Evolutionary conservation across 1,140 invertebrate species (phyloP).

Genomic region (Camponotus floridanus): DNA sequence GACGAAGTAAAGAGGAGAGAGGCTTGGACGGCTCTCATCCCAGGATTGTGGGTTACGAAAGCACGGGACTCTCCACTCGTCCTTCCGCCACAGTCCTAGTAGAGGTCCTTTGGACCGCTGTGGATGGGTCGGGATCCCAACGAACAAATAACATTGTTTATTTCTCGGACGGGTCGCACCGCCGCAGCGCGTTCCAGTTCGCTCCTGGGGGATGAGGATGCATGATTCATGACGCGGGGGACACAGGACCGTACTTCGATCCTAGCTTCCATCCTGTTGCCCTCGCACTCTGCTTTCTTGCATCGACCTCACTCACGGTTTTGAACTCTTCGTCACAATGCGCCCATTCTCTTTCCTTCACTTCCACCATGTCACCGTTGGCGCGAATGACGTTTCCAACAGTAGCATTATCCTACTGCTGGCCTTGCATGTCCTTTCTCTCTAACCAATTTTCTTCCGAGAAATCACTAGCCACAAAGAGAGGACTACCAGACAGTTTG

Average conservation of each 20-base stretch:
- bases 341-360: constrained; percentile 24
- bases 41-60: constrained; percentile 65
- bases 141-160: constrained; percentile 84
- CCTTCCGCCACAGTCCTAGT: constrained; percentile 59
- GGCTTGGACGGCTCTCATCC: constrained; percentile 8
- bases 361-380: constrained; percentile 27
- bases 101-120: constrained; percentile 69
- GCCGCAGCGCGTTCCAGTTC: constrained; percentile 74
- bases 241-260: constrained; percentile 75
- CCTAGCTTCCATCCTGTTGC: constrained; percentile 58
- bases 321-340: constrained; percentile 60
- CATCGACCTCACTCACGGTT: constrained; percentile 34
- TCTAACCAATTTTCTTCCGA: constrained; percentile 57
- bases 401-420: constrained; percentile 54
- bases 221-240: constrained; percentile 83
- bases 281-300: constrained; percentile 15
- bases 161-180: constrained; percentile 78
- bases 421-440: constrained; percentile 60
- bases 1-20: neutral
- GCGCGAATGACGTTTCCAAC: constrained; percentile 29
- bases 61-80: constrained; percentile 60
- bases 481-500: constrained; percentile 13
- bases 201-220: constrained; percentile 74
- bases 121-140: constrained; percentile 67
- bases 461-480: constrained; percentile 31